A percentile compares a stretch with the other conserved stretches of the same genome.
These are phyloP conservation scores for Conopomorpha cramerella DNA, from an alignment of 1,140 invertebrate species.

Conservation along the genomic window DNA sequence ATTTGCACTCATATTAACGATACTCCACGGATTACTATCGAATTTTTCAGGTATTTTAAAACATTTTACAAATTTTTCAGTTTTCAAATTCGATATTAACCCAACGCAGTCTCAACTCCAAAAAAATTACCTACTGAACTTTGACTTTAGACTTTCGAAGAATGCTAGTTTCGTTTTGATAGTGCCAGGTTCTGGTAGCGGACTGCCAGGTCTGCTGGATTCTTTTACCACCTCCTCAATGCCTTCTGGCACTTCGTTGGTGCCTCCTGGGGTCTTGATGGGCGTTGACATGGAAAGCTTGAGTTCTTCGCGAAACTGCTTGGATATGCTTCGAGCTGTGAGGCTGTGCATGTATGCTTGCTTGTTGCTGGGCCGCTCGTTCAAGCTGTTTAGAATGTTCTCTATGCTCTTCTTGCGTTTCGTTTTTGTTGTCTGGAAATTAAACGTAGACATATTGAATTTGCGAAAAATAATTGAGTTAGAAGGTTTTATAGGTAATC, in stretches of 20 bases:
- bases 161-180: conserved; percentile 64
- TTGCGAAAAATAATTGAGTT: no score
- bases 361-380: conserved; percentile 23
- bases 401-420: conserved; percentile 35
- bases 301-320: conserved; percentile 74
- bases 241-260: conserved; percentile 49
- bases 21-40: no score
- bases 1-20: no score
- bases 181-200: conserved; percentile 55
- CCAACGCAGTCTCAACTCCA: background rate
- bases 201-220: conserved; percentile 44
- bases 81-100: background rate
- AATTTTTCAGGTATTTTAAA: no score
- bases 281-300: conserved; percentile 51
- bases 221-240: conserved; percentile 40
- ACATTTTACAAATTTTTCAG: background rate
- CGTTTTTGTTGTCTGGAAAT: no score
- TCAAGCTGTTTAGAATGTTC: conserved; percentile 24
- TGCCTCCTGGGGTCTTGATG: conserved; percentile 41
- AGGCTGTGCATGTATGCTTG: conserved; percentile 72
- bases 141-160: conserved; percentile 63
- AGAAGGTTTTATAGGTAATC: no score
- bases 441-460: no score
- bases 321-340: conserved; percentile 78
- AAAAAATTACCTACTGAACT: conserved; percentile 16